phyloP scores from a whole-genome alignment of 2,797 vertebrate genomes.

The Spinus olivaceus region DNA sequence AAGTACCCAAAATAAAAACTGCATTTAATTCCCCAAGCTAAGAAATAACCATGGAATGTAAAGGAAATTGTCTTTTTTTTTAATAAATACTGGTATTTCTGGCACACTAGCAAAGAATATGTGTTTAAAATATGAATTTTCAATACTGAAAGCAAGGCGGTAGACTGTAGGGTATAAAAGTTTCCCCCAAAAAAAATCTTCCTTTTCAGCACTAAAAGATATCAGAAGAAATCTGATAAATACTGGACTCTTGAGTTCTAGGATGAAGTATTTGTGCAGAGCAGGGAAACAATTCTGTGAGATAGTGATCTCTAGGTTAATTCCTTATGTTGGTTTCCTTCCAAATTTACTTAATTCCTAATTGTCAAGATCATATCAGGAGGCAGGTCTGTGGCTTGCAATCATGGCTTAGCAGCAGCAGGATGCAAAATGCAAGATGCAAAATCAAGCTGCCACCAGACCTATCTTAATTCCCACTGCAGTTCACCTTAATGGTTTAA shows the following conservation, averaged over 20 bases:
- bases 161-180: background rate
- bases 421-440: background rate
- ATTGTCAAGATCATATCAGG: background rate
- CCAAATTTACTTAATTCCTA: conserved; percentile 5
- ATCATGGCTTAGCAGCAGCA: background rate
- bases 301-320: background rate
- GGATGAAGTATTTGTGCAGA: background rate
- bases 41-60: background rate
- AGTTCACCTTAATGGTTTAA: background rate
- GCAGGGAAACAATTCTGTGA: background rate
- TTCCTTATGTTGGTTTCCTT: background rate
- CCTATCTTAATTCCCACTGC: background rate
- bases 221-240: background rate
- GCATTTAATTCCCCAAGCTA: background rate
- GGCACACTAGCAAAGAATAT: background rate
- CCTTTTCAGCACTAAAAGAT: background rate
- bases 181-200: background rate
- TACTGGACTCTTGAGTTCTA: background rate
- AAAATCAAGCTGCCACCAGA: background rate
- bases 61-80: background rate
- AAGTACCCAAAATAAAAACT: background rate
- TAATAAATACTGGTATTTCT: background rate
- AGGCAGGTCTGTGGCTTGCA: background rate
- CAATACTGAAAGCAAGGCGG: background rate
- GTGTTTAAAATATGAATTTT: background rate